phyloP scores from a whole-genome alignment of 2,888 invertebrate species.

The Mesochorus sp. region DNA sequence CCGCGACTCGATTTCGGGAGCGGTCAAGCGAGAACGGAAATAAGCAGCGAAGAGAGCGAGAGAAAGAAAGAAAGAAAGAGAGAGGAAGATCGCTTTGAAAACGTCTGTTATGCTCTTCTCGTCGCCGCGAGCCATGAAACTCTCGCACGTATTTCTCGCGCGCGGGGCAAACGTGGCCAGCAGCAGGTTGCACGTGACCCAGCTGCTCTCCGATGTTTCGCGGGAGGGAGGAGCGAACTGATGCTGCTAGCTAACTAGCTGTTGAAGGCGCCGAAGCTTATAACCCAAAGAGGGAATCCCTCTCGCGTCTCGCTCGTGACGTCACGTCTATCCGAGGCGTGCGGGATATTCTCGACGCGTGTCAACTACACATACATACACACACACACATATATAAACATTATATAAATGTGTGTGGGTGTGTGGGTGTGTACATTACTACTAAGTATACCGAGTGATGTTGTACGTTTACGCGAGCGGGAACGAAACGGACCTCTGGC shows the following conservation, averaged over 20 bases:
- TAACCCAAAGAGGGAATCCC: slow-evolving; percentile 70
- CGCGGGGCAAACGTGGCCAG: slow-evolving; percentile 64
- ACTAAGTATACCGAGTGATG: slow-evolving; percentile 12
- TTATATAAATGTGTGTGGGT: not conserved
- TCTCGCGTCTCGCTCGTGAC: slow-evolving; percentile 72
- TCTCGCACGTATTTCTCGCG: slow-evolving; percentile 69
- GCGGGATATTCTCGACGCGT: slow-evolving; percentile 57
- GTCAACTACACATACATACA: slow-evolving; percentile 11
- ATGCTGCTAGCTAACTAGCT: slow-evolving; percentile 49
- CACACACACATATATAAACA: not conserved
- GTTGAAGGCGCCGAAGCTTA: slow-evolving; percentile 49
- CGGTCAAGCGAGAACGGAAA: slow-evolving; percentile 50
- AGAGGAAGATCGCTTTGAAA: slow-evolving; percentile 21
- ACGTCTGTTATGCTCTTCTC: slow-evolving; percentile 43
- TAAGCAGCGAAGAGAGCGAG: not conserved
- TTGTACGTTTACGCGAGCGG: slow-evolving; percentile 32
- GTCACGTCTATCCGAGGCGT: slow-evolving; percentile 73
- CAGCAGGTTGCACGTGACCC: slow-evolving; percentile 78
- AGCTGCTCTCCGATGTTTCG: slow-evolving; percentile 74
- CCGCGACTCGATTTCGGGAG: slow-evolving; percentile 35
- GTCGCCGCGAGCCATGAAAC: slow-evolving; percentile 51
- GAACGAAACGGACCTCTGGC: slow-evolving; percentile 20
- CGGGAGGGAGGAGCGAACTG: not conserved
- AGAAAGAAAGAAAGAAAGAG: not conserved
- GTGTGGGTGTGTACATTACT: too few species aligned